These are phyloP conservation scores for Okamejei kenojei DNA, from an alignment of 2,797 vertebrate species.

Conservation along the genomic window DNA sequence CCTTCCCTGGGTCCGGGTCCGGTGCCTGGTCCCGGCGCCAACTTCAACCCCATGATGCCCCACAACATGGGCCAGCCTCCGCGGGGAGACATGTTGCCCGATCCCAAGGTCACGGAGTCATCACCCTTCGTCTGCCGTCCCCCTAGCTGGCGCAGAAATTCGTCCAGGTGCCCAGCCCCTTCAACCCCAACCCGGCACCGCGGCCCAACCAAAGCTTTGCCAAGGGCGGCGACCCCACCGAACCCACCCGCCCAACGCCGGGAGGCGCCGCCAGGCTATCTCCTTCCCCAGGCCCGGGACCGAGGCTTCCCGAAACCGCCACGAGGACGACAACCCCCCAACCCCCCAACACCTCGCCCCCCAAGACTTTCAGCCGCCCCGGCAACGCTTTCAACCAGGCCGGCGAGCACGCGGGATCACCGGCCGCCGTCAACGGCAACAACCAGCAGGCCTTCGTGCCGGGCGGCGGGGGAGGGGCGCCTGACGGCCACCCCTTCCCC, in stretches of 20 bases:
- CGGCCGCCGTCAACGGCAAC: neutral
- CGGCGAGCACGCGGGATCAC: neutral
- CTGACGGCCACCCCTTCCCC: no score
- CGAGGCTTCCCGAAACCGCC: slow-evolving; percentile 43
- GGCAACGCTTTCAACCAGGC: neutral
- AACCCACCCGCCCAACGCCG: slow-evolving; percentile 37
- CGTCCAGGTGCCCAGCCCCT: neutral
- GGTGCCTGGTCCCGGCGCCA: slow-evolving; percentile 48
- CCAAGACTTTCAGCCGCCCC: neutral
- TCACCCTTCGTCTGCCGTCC: slow-evolving; percentile 43
- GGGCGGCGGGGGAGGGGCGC: neutral
- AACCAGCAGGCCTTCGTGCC: neutral
- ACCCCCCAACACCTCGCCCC: no score
- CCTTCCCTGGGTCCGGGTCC: slow-evolving; percentile 52
- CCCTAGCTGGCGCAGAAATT: slow-evolving; percentile 39
- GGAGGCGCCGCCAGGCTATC: no score
- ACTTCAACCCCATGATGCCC: slow-evolving; percentile 63
- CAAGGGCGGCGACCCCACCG: neutral
- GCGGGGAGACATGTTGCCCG: no score
- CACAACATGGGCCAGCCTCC: slow-evolving; percentile 69
- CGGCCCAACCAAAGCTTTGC: neutral
- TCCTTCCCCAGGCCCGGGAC: slow-evolving; percentile 54
- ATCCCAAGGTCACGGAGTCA: no score
- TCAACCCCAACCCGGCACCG: neutral
- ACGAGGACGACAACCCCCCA: no score